Evolutionary conservation across 2,797 vertebrate species (phyloP).

Genomic region (Microctenopoma stevenorrisi): DNA sequence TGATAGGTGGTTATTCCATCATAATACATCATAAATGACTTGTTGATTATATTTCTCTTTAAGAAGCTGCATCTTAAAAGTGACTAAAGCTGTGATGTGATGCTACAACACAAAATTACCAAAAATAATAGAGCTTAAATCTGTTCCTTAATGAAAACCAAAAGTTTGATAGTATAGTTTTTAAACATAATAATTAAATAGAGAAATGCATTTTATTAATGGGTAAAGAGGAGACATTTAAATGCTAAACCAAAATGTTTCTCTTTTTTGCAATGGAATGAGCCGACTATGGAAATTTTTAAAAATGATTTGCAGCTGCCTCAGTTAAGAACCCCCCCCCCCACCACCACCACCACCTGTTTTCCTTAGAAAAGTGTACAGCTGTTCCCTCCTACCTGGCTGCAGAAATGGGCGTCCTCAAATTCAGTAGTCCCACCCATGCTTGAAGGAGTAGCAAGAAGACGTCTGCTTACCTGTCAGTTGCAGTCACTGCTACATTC

Average conservation of each 20-base stretch:
- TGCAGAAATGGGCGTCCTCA: constrained; percentile 32
- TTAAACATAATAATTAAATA: not conserved
- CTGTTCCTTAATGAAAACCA: too few relatives aligned
- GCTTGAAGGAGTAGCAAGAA: constrained; percentile 8
- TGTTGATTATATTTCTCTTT: too few relatives aligned
- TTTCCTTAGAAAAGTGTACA: not conserved
- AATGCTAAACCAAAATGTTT: not conserved
- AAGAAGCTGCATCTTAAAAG: too few relatives aligned
- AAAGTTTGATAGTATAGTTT: too few relatives aligned
- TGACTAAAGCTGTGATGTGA: too few relatives aligned
- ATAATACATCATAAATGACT: too few relatives aligned
- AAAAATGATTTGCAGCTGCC: not conserved
- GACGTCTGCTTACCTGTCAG: constrained; percentile 52
- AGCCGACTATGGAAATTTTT: not conserved
- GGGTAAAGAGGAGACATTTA: not conserved
- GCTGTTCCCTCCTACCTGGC: not conserved
- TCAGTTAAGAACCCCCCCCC: not conserved
- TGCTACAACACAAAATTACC: too few relatives aligned
- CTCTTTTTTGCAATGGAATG: not conserved
- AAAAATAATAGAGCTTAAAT: too few relatives aligned
- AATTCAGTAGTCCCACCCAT: constrained; percentile 39
- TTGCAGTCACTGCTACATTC: constrained; percentile 14
- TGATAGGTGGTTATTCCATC: too few relatives aligned
- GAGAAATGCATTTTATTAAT: too few relatives aligned
- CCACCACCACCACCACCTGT: not conserved